Percentiles rank a stretch among this genome's conserved stretches.
Evolutionary conservation across 2,888 invertebrate species (phyloP).

Genomic region (Tridacna gigas): DNA sequence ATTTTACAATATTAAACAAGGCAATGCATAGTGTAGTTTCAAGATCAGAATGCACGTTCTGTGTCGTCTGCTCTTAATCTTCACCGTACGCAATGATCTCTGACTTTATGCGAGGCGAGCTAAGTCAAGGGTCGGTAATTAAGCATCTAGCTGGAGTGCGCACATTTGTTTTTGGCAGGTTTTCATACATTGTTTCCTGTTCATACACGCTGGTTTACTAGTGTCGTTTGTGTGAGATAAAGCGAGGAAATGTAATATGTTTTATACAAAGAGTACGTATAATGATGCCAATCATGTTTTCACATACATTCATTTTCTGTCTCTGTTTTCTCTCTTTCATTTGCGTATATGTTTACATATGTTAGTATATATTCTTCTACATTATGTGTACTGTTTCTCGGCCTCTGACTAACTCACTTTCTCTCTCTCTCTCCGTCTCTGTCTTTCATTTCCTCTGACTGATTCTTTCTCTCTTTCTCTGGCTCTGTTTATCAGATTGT

Average conservation of each 20-base stretch:
- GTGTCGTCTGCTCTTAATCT: too few relatives aligned
- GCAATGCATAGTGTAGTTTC: too few relatives aligned
- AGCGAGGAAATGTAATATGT: too few relatives aligned
- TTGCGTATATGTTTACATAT: background rate
- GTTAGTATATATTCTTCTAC: background rate
- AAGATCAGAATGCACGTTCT: too few relatives aligned
- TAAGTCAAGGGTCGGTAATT: background rate
- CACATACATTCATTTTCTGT: too few relatives aligned
- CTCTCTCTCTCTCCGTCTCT: background rate
- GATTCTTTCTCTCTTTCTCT: background rate
- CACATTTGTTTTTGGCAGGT: background rate
- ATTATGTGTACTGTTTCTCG: background rate
- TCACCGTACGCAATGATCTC: too few relatives aligned
- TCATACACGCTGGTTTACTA: background rate
- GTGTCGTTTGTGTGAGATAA: background rate
- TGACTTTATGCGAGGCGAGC: too few relatives aligned
- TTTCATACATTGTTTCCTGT: background rate
- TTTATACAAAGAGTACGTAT: too few relatives aligned
- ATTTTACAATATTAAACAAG: too few relatives aligned
- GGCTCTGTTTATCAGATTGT: background rate
- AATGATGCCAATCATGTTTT: too few relatives aligned
- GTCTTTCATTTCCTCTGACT: background rate
- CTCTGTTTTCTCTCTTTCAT: too few relatives aligned
- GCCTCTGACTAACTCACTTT: background rate
- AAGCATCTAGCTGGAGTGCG: background rate